Base-by-base conservation (phyloP, 2,797 vertebrate species). In the Pangasius larnaudii region DNA sequence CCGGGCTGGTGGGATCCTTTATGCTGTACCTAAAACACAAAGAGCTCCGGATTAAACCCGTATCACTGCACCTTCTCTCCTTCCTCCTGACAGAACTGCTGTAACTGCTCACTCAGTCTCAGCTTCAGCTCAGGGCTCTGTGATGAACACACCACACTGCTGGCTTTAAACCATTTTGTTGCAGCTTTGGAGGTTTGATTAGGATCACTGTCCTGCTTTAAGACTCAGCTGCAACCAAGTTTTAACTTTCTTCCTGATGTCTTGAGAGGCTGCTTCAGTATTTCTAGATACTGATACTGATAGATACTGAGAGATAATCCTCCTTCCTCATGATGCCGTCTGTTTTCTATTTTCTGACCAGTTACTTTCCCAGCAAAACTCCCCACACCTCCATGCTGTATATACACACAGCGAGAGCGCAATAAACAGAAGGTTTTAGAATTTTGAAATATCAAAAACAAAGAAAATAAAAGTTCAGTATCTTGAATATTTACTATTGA, bases 1-100 rank as follows among this genome's bases (percentile, higher is more conserved):
- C 89, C 0, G 95, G 95, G 89, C 93, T 93, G 89, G 94, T 92
- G 27, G 85, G 90, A 61, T 95, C 93, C 19, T 91, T 72, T 88
- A 96, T 95, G 72, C 92, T 94, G 90, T 95, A 96, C 42, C 96
- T 97, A 46, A 86, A 86, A 6, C 4, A 51, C 49, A 67, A 49
- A 61, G 78, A 86, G 16, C 18, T 59, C 18, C 6, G 61, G 11
- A 39, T 51, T 46, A 30, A 79, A 56, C 16, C 5, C 2, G 2
- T n/a, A 49, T 69, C 75, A 78, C 72, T n/a, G 42, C 16, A 7
- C 22, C 1, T 51, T 49, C 46, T 49, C 42, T n/a, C 5, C 13
- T n/a, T 77, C 27, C 74, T 51, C 46, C 74, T 51, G 4, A 56
- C n/a, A 22, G n/a, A 33, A 19, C 49, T 19, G 75, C n/a, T 53